Percentiles rank a stretch among this genome's conserved stretches.
These are phyloP conservation scores for Anagrus nilaparvatae DNA, from an alignment of 1,140 invertebrate species.

Conservation along the genomic window DNA sequence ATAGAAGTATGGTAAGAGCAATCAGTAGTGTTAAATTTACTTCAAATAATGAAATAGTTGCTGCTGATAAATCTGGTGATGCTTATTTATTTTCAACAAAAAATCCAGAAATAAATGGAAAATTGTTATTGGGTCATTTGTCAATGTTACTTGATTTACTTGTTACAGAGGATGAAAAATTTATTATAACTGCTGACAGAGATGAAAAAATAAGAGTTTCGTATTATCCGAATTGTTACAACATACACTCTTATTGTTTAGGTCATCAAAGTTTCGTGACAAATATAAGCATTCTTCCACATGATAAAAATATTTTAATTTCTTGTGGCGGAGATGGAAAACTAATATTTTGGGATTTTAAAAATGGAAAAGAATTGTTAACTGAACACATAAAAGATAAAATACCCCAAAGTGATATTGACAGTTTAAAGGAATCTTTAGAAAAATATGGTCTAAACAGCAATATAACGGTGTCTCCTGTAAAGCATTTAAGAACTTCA, in stretches of 20 bases:
- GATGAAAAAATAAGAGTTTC: constrained; percentile 91
- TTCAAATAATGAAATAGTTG: constrained; percentile 47
- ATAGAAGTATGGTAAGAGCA: constrained; percentile 43
- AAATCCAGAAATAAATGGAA: constrained; percentile 37
- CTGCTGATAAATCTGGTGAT: constrained; percentile 81
- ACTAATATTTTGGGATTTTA: constrained; percentile 61
- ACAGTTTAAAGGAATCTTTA: constrained; percentile 36
- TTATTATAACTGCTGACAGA: constrained; percentile 74
- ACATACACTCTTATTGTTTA: constrained; percentile 76
- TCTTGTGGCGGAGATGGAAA: constrained; percentile 74
- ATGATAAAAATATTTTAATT: constrained; percentile 44
- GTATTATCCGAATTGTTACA: constrained; percentile 74
- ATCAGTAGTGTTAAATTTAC: constrained; percentile 63
- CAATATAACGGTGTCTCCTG: constrained; percentile 44
- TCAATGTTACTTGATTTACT: constrained; percentile 77
- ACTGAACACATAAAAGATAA: constrained; percentile 41
- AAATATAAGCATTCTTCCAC: constrained; percentile 50
- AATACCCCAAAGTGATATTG: constrained; percentile 38
- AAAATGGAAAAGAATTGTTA: constrained; percentile 44
- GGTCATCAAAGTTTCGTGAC: constrained; percentile 80
- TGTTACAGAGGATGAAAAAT: constrained; percentile 56
- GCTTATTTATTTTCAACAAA: constrained; percentile 59
- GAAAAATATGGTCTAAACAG: constrained; percentile 47
- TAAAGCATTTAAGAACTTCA: constrained; percentile 44
- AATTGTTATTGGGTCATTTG: constrained; percentile 72